A percentile compares a stretch with the other conserved stretches of the same genome.
These are phyloP conservation scores for Charanyca ferruginea DNA, from an alignment of 2,888 invertebrate genomes.

Conservation along the genomic window DNA sequence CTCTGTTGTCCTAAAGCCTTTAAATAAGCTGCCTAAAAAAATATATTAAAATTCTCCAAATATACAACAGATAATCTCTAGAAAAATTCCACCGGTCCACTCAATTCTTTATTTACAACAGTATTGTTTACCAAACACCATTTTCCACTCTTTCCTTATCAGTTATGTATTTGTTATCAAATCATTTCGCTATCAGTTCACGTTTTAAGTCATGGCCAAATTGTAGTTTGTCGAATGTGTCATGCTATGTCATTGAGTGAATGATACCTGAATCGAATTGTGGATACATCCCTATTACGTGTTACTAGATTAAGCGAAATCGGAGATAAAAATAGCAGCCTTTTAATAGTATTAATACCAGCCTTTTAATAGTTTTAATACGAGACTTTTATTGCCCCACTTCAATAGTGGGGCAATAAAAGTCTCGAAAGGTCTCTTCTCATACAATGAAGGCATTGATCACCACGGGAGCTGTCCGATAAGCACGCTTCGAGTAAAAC, in stretches of 20 bases:
- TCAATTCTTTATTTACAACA: slow-evolving; percentile 5
- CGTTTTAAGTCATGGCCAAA: slow-evolving; percentile 72
- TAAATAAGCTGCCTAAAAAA: background rate
- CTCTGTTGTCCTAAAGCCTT: too few relatives aligned
- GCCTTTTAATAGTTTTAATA: too few relatives aligned
- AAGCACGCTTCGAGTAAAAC: too few relatives aligned
- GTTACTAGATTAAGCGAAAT: too few relatives aligned
- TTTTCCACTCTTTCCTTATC: slow-evolving; percentile 62
- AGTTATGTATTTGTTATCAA: slow-evolving; percentile 58
- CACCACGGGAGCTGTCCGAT: too few relatives aligned
- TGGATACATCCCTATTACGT: too few relatives aligned
- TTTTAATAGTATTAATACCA: too few relatives aligned
- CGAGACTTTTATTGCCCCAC: too few relatives aligned
- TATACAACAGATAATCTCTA: slow-evolving; percentile 18
- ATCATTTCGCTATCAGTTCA: slow-evolving; percentile 63
- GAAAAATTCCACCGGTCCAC: slow-evolving; percentile 28
- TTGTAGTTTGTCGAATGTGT: slow-evolving; percentile 11
- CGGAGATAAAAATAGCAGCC: too few relatives aligned
- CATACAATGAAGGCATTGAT: too few relatives aligned
- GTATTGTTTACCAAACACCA: slow-evolving; percentile 71
- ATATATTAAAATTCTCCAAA: slow-evolving; percentile 3
- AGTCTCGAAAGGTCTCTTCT: too few relatives aligned
- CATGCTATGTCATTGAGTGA: background rate
- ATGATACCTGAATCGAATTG: background rate
- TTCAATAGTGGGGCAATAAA: too few relatives aligned